Conservation (phyloP, 2,888 invertebrate species). For the Trissolcus brochymenae region DNA sequence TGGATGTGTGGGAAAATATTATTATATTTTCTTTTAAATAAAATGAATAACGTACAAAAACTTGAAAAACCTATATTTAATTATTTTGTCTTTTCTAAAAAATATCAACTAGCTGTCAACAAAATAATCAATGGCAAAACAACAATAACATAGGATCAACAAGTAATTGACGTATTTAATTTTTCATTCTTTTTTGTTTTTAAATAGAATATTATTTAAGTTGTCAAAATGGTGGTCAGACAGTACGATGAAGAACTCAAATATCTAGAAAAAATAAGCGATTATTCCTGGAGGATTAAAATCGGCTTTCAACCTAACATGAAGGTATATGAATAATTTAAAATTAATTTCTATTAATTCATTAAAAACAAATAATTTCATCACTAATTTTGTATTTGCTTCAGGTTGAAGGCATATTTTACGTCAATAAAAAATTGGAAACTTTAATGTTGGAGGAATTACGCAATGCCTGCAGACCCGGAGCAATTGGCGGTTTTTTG, state of each 20-base stretch:
- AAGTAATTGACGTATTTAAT: too few species aligned
- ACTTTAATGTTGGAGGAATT: conserved; percentile 98
- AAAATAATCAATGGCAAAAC: too few species aligned
- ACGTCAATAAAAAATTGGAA: conserved; percentile 94
- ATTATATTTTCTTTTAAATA: too few species aligned
- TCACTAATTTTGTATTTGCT: not conserved
- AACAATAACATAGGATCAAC: too few species aligned
- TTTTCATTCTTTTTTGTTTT: too few species aligned
- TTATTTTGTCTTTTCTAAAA: too few species aligned
- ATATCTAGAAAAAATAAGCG: conserved; percentile 92
- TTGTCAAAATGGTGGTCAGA: conserved; percentile 87
- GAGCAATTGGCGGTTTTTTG: conserved; percentile 95
- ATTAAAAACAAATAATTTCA: not conserved
- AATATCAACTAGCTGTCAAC: too few species aligned
- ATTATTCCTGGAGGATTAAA: conserved; percentile 94
- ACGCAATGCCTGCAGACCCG: conserved; percentile 91
- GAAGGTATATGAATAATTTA: conserved; percentile 81
- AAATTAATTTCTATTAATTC: not conserved
- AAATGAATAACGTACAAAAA: too few species aligned
- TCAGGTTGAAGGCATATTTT: conserved; percentile 96
- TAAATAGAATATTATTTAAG: too few species aligned
- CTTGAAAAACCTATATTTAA: too few species aligned
- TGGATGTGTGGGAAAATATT: too few species aligned
- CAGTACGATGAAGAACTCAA: conserved; percentile 94
- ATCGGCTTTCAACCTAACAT: conserved; percentile 99